phyloP scores from a whole-genome alignment of 1,140 invertebrate genomes.

The Ostrea edulis region DNA sequence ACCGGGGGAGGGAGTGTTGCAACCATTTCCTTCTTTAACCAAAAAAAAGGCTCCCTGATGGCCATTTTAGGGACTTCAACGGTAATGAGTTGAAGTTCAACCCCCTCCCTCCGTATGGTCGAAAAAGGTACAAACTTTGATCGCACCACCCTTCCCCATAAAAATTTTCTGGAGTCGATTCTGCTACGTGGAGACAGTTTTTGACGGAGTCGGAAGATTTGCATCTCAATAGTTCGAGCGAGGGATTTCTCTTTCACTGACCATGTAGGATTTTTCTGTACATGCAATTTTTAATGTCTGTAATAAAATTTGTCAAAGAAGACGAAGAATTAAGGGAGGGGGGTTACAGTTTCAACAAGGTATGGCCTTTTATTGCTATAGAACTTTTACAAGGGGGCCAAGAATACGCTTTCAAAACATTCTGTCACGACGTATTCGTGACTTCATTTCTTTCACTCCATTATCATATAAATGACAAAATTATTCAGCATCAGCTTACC shows the following conservation, averaged over 20 bases:
- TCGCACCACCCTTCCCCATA: too few species aligned
- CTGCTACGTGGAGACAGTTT: too few species aligned
- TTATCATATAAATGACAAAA: conserved; percentile 40
- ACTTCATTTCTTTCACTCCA: conserved; percentile 33
- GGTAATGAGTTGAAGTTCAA: too few species aligned
- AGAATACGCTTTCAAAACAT: background rate
- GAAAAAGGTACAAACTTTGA: too few species aligned
- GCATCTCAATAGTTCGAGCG: too few species aligned
- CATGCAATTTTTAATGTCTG: background rate
- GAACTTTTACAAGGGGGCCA: conserved; percentile 5
- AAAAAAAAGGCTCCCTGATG: too few species aligned
- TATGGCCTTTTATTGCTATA: conserved; percentile 30
- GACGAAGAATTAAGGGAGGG: background rate
- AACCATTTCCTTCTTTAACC: too few species aligned
- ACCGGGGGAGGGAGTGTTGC: too few species aligned
- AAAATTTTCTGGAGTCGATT: too few species aligned
- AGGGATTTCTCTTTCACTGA: background rate
- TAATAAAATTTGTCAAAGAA: conserved; percentile 16
- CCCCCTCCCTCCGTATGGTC: too few species aligned
- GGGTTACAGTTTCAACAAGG: background rate
- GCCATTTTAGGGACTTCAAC: too few species aligned
- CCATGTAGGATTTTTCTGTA: background rate
- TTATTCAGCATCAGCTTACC: conserved; percentile 31
- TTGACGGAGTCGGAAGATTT: too few species aligned
- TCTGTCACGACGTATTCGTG: conserved; percentile 12